These are phyloP conservation scores for Trichoplusia ni DNA, from an alignment of 1,140 invertebrate genomes.

Conservation along the genomic window DNA sequence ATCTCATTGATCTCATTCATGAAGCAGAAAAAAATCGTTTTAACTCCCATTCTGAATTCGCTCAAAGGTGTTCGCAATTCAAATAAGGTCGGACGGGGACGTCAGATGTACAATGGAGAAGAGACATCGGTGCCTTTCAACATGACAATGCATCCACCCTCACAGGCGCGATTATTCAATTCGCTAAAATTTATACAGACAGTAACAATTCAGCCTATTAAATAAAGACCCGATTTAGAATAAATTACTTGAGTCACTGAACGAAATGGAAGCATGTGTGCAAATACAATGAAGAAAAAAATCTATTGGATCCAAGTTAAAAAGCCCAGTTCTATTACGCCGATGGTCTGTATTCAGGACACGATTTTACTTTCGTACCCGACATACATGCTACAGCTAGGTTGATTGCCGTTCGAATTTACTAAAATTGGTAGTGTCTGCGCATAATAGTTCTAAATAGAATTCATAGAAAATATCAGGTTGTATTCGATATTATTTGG, in stretches of 20 bases:
- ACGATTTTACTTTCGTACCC: constrained; percentile 15
- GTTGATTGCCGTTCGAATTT: constrained; percentile 7
- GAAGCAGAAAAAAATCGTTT: constrained; percentile 26
- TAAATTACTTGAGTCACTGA: background rate
- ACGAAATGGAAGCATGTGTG: background rate
- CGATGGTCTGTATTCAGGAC: constrained; percentile 15
- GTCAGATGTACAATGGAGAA: constrained; percentile 5
- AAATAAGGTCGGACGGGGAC: constrained; percentile 17
- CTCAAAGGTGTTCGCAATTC: constrained; percentile 14
- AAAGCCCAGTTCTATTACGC: constrained; percentile 22
- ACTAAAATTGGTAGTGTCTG: background rate
- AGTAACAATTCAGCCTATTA: background rate
- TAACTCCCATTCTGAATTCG: constrained; percentile 12
- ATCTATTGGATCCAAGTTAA: constrained; percentile 20
- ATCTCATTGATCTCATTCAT: constrained; percentile 37
- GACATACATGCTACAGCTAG: background rate
- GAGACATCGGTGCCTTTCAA: constrained; percentile 18
- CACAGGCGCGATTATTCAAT: constrained; percentile 12
- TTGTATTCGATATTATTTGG: background rate
- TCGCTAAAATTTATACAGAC: background rate
- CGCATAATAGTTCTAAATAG: too few relatives aligned
- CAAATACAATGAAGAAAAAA: constrained; percentile 16
- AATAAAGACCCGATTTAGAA: background rate
- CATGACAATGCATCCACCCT: constrained; percentile 7
- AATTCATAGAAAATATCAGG: background rate